Percentiles rank a stretch among this genome's conserved stretches.
Evolutionary conservation across 1,140 invertebrate genomes (phyloP).

Genomic region (Nasonia vitripennis): DNA sequence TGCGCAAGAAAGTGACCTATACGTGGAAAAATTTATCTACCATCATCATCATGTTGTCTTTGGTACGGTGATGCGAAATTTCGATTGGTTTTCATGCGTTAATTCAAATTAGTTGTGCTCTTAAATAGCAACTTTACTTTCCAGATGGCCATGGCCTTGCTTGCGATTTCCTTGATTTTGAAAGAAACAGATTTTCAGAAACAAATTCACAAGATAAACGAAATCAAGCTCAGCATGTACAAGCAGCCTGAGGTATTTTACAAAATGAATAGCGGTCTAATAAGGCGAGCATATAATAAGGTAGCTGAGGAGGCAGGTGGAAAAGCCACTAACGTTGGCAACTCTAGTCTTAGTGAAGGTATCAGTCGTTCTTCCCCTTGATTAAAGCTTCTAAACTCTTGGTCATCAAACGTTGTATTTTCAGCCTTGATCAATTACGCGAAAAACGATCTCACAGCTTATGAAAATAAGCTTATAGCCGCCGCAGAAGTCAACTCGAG

Average conservation of each 20-base stretch:
- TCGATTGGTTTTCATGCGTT: too few relatives aligned
- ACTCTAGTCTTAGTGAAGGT: conserved; percentile 19
- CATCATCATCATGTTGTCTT: conserved; percentile 59
- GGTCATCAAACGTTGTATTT: not conserved
- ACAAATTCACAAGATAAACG: conserved; percentile 49
- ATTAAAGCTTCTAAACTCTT: not conserved
- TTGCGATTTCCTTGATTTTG: conserved; percentile 59
- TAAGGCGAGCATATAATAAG: conserved; percentile 55
- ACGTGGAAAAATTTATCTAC: conserved; percentile 63
- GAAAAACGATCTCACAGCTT: conserved; percentile 57
- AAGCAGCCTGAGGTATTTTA: conserved; percentile 60
- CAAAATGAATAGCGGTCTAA: conserved; percentile 52
- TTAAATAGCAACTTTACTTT: conserved; percentile 29
- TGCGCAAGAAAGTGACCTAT: conserved; percentile 66
- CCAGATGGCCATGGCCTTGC: conserved; percentile 62
- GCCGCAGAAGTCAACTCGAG: conserved; percentile 65
- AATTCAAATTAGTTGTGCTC: too few relatives aligned
- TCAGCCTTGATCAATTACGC: conserved; percentile 61
- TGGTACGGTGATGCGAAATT: conserved; percentile 32
- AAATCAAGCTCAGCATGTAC: conserved; percentile 61
- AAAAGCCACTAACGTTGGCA: conserved; percentile 9
- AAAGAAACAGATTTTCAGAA: conserved; percentile 59
- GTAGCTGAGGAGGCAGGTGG: conserved; percentile 42
- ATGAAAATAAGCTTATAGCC: conserved; percentile 65
- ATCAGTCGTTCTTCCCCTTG: not conserved